A percentile compares a stretch with the other conserved stretches of the same genome.
Conservation (phyloP, 2,888 invertebrate species). For the Synanthedon myopaeformis region DNA sequence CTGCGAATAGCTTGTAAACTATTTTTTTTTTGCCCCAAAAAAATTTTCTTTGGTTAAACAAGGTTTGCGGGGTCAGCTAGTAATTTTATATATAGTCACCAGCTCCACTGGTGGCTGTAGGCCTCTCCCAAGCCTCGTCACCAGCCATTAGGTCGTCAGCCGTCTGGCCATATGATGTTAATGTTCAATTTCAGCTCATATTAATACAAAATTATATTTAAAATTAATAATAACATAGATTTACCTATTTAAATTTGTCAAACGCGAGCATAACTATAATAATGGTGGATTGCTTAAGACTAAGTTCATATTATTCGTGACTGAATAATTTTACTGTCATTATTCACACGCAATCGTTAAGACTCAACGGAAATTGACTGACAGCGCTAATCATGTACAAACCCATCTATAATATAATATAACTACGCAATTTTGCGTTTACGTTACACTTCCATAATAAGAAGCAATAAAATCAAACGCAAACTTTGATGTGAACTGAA, state of each 20-base stretch:
- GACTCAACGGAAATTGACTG: conserved; percentile 14
- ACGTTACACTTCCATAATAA: conserved; percentile 2
- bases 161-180: no score
- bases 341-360: conserved; percentile 9
- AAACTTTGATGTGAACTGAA: conserved; percentile 8
- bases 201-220: no score
- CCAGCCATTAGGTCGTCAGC: no score
- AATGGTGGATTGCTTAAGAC: neutral
- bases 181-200: no score
- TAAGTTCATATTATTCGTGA: conserved; percentile 6
- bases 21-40: no score
- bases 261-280: neutral
- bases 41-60: no score
- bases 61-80: no score
- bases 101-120: no score
- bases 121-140: no score
- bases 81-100: no score
- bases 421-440: conserved; percentile 4
- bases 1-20: no score
- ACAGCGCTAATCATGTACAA: conserved; percentile 13
- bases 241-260: neutral
- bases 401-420: conserved; percentile 1
- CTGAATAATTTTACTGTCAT: conserved; percentile 9
- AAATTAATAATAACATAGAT: no score
- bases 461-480: conserved; percentile 4